These are phyloP conservation scores for Sesamia inferens DNA, from an alignment of 2,888 invertebrate genomes.

Conservation along the genomic window DNA sequence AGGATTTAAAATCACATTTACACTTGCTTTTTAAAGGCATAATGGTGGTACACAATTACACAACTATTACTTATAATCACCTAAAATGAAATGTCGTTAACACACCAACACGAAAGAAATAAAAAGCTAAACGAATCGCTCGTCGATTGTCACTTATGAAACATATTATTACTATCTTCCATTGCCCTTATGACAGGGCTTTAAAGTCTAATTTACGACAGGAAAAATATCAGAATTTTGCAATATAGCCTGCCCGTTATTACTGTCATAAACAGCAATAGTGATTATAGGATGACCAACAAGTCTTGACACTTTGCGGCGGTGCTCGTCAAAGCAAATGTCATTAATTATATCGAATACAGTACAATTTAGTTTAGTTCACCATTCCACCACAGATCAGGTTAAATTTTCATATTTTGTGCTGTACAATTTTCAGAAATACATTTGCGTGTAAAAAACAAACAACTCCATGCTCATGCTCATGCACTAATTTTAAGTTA, in stretches of 20 bases:
- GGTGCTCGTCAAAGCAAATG: constrained; percentile 19
- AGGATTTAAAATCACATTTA: background rate
- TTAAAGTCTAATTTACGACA: constrained; percentile 42
- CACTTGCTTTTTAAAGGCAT: background rate
- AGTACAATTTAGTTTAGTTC: constrained; percentile 19
- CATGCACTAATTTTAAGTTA: too few relatives aligned
- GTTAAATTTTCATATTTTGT: constrained; percentile 4
- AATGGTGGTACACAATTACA: constrained; percentile 4
- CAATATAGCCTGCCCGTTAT: constrained; percentile 41
- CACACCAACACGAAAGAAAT: constrained; percentile 17
- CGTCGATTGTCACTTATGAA: constrained; percentile 24
- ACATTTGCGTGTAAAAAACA: background rate
- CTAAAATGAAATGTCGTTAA: constrained; percentile 29
- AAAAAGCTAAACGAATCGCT: constrained; percentile 16
- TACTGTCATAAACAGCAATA: constrained; percentile 41
- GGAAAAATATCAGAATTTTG: constrained; percentile 27
- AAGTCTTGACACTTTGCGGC: constrained; percentile 18
- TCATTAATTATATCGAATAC: constrained; percentile 5
- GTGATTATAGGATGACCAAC: constrained; percentile 29
- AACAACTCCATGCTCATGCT: background rate
- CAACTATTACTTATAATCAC: constrained; percentile 9
- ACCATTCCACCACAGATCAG: background rate
- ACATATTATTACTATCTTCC: constrained; percentile 2
- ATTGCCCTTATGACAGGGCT: constrained; percentile 23
- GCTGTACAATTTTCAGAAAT: constrained; percentile 34